Conservation (phyloP, 2,113 vertebrate species). For the Hippocampus barbouri region DNA sequence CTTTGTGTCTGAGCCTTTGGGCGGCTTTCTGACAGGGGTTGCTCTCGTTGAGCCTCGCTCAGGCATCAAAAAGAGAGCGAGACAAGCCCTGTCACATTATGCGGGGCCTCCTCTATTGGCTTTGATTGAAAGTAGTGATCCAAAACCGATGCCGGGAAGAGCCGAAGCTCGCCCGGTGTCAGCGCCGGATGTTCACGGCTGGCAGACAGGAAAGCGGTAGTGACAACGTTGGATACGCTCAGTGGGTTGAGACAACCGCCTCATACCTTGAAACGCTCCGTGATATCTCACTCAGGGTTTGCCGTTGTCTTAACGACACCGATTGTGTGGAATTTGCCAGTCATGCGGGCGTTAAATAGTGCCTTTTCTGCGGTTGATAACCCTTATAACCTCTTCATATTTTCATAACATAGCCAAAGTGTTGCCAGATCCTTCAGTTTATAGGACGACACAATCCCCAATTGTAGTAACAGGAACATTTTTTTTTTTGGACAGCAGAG, state of each 20-base stretch:
- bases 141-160: constrained; percentile 75
- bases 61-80: constrained; percentile 60
- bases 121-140: constrained; percentile 79
- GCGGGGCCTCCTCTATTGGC: constrained; percentile 52
- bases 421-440: constrained; percentile 13
- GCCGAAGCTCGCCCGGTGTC: constrained; percentile 64
- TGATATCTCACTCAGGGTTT: constrained; percentile 66
- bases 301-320: constrained; percentile 44
- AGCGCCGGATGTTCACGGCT: constrained; percentile 57
- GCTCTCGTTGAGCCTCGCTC: constrained; percentile 52
- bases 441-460: constrained; percentile 12
- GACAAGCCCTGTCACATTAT: constrained; percentile 76
- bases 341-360: constrained; percentile 9
- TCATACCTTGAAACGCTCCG: constrained; percentile 55
- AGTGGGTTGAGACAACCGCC: constrained; percentile 60
- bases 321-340: constrained; percentile 12
- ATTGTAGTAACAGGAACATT: constrained; percentile 28
- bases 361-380: not conserved
- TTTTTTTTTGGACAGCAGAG: constrained; percentile 20
- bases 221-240: constrained; percentile 74
- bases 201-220: constrained; percentile 62
- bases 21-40: constrained; percentile 60
- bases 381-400: not conserved
- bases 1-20: constrained; percentile 60
- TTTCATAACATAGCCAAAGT: not conserved